Conservation (phyloP, 2,888 invertebrate genomes). For the Eupelmus urozonus region DNA sequence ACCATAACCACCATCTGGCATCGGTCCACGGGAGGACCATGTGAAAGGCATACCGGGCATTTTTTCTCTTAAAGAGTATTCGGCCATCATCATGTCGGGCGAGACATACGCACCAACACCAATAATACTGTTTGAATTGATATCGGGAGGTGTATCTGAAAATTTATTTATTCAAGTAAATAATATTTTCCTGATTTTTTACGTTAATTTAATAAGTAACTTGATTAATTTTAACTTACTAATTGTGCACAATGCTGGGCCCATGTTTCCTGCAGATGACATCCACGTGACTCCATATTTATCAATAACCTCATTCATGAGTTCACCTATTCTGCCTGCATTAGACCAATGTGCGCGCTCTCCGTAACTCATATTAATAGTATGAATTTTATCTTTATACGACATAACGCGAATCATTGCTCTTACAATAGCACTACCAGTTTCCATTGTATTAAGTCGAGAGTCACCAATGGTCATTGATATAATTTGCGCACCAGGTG, state of each 20-base stretch:
- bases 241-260: conserved; percentile 94
- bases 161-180: not conserved
- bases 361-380: conserved; percentile 99
- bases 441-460: conserved; percentile 96
- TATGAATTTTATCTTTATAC: conserved; percentile 84
- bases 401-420: conserved; percentile 93
- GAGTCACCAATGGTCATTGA: conserved; percentile 96
- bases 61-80: conserved; percentile 93
- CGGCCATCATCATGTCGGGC: conserved; percentile 97
- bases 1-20: conserved; percentile 92
- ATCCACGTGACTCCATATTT: conserved; percentile 96
- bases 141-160: conserved; percentile 86
- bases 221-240: conserved; percentile 78
- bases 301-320: conserved; percentile 92
- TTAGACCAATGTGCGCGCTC: conserved; percentile 96
- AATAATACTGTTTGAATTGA: conserved; percentile 89
- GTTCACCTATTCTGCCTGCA: conserved; percentile 90
- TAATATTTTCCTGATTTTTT: not conserved
- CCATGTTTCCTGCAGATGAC: conserved; percentile 94
- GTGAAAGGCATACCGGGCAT: conserved; percentile 92
- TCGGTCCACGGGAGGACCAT: conserved; percentile 93
- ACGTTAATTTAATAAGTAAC: not conserved
- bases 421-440: conserved; percentile 93
- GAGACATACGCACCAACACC: conserved; percentile 98
- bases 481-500: conserved; percentile 96